These are phyloP conservation scores for Parotocinclus haroldoi DNA, from an alignment of 2,797 vertebrate genomes.

Conservation along the genomic window DNA sequence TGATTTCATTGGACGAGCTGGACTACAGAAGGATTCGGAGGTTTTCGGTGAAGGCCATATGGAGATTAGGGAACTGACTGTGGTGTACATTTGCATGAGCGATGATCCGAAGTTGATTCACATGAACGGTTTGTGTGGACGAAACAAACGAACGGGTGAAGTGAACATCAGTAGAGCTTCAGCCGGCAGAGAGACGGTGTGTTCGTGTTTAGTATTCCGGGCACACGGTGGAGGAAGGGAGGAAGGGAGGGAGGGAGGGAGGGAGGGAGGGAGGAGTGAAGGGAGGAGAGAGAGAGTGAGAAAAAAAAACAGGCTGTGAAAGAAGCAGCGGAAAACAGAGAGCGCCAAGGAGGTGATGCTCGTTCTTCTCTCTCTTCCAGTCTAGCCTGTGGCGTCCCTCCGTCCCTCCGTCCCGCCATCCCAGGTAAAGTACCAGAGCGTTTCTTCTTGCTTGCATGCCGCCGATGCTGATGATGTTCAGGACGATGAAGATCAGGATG, in stretches of 20 bases:
- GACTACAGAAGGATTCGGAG: too few species aligned
- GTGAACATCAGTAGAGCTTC: constrained; percentile 25
- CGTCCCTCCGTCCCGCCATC: constrained; percentile 50
- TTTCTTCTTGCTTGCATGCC: constrained; percentile 50
- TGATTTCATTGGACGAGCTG: too few species aligned
- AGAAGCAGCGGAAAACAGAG: constrained; percentile 61
- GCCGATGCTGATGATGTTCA: constrained; percentile 10
- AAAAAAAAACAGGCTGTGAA: constrained; percentile 40
- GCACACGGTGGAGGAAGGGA: constrained; percentile 59
- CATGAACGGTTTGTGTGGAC: too few species aligned
- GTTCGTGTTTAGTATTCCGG: constrained; percentile 74
- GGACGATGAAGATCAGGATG: background rate
- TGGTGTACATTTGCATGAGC: too few species aligned
- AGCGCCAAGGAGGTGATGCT: constrained; percentile 40
- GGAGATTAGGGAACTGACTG: too few species aligned
- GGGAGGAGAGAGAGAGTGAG: constrained; percentile 43
- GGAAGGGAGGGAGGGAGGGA: constrained; percentile 57
- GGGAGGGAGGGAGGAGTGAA: constrained; percentile 38
- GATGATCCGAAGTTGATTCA: too few species aligned
- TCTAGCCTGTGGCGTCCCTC: constrained; percentile 50
- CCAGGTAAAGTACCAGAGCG: constrained; percentile 59
- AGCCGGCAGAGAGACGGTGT: constrained; percentile 59
- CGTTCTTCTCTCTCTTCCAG: constrained; percentile 65
- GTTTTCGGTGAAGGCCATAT: too few species aligned
- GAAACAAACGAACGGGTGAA: constrained; percentile 55